A percentile compares a stretch with the other conserved stretches of the same genome.
Evolutionary conservation across 2,113 vertebrate genomes (phyloP).

Genomic region (Glaucidium brasilianum): DNA sequence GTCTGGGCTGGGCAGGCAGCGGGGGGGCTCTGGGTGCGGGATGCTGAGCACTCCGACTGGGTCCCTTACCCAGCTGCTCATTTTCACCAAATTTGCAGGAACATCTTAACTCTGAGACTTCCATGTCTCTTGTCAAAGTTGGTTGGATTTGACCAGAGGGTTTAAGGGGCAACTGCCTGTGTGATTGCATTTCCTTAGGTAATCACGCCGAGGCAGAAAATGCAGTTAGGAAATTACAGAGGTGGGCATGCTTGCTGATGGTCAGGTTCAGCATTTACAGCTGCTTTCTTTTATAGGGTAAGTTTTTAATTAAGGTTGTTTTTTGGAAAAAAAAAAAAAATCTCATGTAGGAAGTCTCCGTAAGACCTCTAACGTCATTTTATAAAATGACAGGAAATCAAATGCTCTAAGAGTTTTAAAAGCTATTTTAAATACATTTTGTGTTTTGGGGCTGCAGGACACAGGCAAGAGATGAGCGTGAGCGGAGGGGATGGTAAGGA

Average conservation of each 20-base stretch:
- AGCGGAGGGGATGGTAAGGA: not conserved
- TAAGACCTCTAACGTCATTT: not conserved
- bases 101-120: not conserved
- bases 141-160: constrained; percentile 57
- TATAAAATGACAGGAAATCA: constrained; percentile 46
- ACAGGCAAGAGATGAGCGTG: not conserved
- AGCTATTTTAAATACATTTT: not conserved
- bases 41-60: not conserved
- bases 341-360: not conserved
- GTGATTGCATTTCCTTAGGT: constrained; percentile 47
- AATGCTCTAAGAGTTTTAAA: not conserved
- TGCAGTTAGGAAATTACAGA: constrained; percentile 36
- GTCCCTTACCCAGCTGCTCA: not conserved
- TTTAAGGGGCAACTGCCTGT: constrained; percentile 60
- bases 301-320: constrained; percentile 33
- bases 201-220: constrained; percentile 27
- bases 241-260: constrained; percentile 21
- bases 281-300: constrained; percentile 49
- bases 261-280: constrained; percentile 46
- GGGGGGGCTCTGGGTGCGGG: not conserved
- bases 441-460: not conserved
- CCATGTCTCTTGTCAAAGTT: constrained; percentile 51
- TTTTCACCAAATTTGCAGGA: not conserved
- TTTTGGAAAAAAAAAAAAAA: not conserved
- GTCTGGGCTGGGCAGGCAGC: rapidly evolving